Conservation (phyloP, 2,888 invertebrate genomes). For the Synergus japonicus region DNA sequence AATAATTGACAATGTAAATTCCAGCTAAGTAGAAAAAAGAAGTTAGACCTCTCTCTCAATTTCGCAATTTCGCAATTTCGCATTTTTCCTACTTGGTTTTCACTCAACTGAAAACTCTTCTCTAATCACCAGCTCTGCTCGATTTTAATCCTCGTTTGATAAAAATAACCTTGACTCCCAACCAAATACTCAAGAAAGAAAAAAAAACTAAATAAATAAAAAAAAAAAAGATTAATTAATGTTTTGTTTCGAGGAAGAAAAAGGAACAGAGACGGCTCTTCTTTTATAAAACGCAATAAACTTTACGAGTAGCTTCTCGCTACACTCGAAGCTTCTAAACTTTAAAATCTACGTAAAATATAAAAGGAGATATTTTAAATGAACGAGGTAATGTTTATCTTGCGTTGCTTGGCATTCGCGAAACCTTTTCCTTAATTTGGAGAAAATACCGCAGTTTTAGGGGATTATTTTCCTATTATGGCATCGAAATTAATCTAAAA, state of each 20-base stretch:
- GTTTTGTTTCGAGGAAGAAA: not conserved
- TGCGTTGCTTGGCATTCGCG: not conserved
- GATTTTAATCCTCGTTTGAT: not conserved
- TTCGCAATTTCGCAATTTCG: constrained; percentile 2
- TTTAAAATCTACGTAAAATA: constrained; percentile 3
- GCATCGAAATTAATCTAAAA: too few species aligned
- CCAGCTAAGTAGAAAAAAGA: constrained; percentile 18
- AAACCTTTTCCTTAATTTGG: not conserved
- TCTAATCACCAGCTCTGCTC: not conserved
- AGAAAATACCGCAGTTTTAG: not conserved
- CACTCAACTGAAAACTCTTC: not conserved
- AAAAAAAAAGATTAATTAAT: not conserved
- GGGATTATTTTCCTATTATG: too few species aligned
- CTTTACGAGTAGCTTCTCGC: not conserved
- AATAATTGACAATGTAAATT: constrained; percentile 19
- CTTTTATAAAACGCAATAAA: not conserved
- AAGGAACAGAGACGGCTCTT: not conserved
- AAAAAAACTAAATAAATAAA: not conserved
- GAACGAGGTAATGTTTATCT: not conserved
- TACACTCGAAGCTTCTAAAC: constrained; percentile 2
- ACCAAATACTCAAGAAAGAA: not conserved
- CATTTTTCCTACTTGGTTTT: not conserved
- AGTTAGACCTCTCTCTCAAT: constrained; percentile 17
- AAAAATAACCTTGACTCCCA: not conserved
- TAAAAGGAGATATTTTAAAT: constrained; percentile 3